Conservation (phyloP, 2,888 invertebrate genomes). For the Galerucella pusilla region DNA sequence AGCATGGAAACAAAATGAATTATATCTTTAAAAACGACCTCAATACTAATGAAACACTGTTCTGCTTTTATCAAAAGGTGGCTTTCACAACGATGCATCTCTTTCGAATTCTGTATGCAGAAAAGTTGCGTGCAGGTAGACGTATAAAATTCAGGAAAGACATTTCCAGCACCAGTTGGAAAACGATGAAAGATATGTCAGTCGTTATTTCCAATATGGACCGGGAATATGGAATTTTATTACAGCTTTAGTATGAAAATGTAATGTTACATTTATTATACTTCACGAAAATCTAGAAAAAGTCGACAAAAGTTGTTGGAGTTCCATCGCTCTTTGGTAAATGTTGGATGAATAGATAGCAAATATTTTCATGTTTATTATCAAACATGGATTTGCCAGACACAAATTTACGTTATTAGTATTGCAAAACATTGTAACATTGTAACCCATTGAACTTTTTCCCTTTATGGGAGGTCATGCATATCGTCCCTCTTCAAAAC, state of each 20-base stretch:
- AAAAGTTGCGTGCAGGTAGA: slow-evolving; percentile 15
- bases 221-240: slow-evolving; percentile 27
- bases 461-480: too few relatives aligned
- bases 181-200: slow-evolving; percentile 16
- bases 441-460: too few relatives aligned
- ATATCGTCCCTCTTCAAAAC: too few relatives aligned
- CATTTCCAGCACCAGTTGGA: slow-evolving; percentile 9
- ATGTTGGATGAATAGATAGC: too few relatives aligned
- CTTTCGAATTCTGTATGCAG: slow-evolving; percentile 23
- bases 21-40: slow-evolving; percentile 7
- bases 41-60: slow-evolving; percentile 24
- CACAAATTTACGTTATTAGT: too few relatives aligned
- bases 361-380: too few relatives aligned
- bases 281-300: too few relatives aligned
- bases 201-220: slow-evolving; percentile 26
- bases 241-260: slow-evolving; percentile 15
- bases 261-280: background rate
- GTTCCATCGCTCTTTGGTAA: too few relatives aligned
- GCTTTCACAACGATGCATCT: slow-evolving; percentile 16
- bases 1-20: background rate
- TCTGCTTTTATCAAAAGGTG: slow-evolving; percentile 27
- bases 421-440: too few relatives aligned
- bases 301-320: too few relatives aligned
- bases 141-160: slow-evolving; percentile 4
- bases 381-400: too few relatives aligned